Conservation (phyloP, 1,140 invertebrate species). For the Mylabris phalerata region DNA sequence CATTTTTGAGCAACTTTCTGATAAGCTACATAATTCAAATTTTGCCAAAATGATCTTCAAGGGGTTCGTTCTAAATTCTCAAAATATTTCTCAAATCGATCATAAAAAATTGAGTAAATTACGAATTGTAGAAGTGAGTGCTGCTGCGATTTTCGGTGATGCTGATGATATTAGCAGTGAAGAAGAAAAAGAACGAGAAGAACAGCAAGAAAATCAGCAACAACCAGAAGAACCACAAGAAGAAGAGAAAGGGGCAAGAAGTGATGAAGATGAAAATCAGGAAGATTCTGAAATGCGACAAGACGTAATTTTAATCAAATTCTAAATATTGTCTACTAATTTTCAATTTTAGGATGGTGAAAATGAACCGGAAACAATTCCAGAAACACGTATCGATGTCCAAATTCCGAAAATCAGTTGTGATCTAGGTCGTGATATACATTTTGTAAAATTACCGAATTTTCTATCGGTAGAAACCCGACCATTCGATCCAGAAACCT, state of each 20-base stretch:
- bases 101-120: neutral
- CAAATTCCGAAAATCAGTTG: constrained; percentile 93
- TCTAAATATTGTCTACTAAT: neutral
- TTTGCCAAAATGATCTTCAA: no score
- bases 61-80: no score
- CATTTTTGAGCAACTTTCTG: no score
- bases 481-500: constrained; percentile 90
- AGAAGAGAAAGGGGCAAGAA: constrained; percentile 44
- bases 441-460: constrained; percentile 93
- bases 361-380: constrained; percentile 68
- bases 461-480: constrained; percentile 87
- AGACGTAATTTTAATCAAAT: constrained; percentile 6
- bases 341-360: constrained; percentile 44
- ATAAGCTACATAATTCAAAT: no score
- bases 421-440: constrained; percentile 83
- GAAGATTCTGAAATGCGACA: constrained; percentile 28
- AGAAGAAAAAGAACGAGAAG: constrained; percentile 61
- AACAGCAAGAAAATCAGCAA: constrained; percentile 38
- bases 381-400: constrained; percentile 92
- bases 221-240: constrained; percentile 50
- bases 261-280: constrained; percentile 42
- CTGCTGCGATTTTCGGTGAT: constrained; percentile 82
- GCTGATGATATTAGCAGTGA: constrained; percentile 85
- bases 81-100: neutral
- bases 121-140: constrained; percentile 47